These are phyloP conservation scores for Acipenser oxyrinchus DNA, from an alignment of 2,797 vertebrate genomes.

Conservation along the genomic window DNA sequence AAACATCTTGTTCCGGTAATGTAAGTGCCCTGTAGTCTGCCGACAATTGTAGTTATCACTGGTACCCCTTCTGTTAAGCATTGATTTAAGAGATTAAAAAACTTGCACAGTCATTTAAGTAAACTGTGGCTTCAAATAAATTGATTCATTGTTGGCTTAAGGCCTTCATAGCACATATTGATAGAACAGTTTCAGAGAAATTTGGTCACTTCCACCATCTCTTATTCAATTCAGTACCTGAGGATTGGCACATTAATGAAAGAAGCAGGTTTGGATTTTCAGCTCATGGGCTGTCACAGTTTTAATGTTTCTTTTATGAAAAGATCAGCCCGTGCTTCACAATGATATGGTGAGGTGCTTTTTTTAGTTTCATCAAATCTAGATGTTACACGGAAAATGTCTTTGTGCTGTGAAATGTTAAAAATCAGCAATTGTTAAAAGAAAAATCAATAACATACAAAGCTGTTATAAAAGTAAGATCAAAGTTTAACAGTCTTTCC, in stretches of 20 bases:
- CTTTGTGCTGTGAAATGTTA: conserved; percentile 57
- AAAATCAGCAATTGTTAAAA: conserved; percentile 58
- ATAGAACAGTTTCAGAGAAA: conserved; percentile 37
- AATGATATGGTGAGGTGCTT: conserved; percentile 30
- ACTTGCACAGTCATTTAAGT: conserved; percentile 40
- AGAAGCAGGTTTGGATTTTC: conserved; percentile 43
- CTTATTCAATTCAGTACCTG: conserved; percentile 50
- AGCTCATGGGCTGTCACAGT: conserved; percentile 29
- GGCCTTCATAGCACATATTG: conserved; percentile 42
- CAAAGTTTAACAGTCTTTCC: conserved; percentile 69
- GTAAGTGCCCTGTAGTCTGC: conserved; percentile 37
- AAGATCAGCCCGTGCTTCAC: conserved; percentile 41
- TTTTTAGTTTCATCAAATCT: conserved; percentile 11
- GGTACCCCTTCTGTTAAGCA: conserved; percentile 36
- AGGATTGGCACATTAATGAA: conserved; percentile 59
- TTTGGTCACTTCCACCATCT: conserved; percentile 65
- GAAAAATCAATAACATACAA: conserved; percentile 59
- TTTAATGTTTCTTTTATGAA: conserved; percentile 36
- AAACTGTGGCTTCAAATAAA: conserved; percentile 38
- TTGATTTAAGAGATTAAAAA: conserved; percentile 34
- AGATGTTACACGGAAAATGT: conserved; percentile 49
- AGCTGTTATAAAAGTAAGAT: conserved; percentile 66
- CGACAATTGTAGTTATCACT: conserved; percentile 21
- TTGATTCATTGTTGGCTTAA: conserved; percentile 40
- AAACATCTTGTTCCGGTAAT: conserved; percentile 31